These are phyloP conservation scores for Acheta domesticus DNA, from an alignment of 2,888 invertebrate species.

Conservation along the genomic window DNA sequence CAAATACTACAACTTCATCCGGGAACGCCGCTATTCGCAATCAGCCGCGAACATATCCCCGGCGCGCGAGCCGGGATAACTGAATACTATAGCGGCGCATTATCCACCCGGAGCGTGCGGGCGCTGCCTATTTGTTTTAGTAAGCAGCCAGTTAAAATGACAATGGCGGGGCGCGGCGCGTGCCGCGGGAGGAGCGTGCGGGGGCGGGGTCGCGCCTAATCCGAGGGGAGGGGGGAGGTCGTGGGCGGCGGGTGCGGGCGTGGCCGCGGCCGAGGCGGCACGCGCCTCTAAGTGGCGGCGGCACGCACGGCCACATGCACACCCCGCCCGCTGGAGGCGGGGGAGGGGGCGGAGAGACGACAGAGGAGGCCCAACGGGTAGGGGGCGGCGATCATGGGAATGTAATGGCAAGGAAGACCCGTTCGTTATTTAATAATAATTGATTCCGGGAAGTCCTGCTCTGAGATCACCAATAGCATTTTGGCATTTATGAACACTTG, in stretches of 20 bases:
- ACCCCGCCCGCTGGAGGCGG: no score
- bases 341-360: no score
- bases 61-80: neutral
- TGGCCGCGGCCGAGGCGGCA: neutral
- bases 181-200: neutral
- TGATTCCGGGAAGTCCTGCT: no score
- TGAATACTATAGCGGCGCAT: neutral
- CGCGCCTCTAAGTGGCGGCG: neutral
- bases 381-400: no score
- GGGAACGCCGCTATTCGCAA: neutral
- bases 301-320: no score
- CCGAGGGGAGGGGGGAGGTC: neutral
- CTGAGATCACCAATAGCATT: no score
- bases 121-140: slow-evolving; percentile 1
- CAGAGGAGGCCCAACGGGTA: no score
- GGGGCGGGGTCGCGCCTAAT: neutral
- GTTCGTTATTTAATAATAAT: no score
- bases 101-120: neutral
- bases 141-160: slow-evolving; percentile 18
- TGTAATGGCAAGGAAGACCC: no score
- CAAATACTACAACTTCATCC: slow-evolving; percentile 1
- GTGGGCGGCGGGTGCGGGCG: neutral
- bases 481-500: no score
- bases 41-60: neutral
- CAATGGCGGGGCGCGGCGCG: neutral